Percentiles rank a stretch among this genome's conserved stretches.
Conservation (phyloP, 1,140 invertebrate species). For the Druon quercuslanigerum region DNA sequence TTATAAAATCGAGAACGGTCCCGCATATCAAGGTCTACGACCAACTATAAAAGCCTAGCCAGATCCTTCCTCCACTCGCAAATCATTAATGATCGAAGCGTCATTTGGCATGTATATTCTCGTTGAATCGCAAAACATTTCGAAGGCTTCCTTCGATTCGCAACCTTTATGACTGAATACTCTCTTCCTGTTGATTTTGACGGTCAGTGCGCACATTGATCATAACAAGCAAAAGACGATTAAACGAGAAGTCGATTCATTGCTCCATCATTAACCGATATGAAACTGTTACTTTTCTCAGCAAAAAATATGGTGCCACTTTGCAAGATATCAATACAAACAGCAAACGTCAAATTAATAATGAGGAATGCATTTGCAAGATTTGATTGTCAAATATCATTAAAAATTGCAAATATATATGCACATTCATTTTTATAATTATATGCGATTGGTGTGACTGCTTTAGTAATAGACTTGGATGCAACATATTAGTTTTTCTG, state of each 20-base stretch:
- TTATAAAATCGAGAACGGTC: slow-evolving; percentile 32
- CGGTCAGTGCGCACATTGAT: slow-evolving; percentile 34
- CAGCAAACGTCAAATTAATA: too few relatives aligned
- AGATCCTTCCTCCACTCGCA: slow-evolving; percentile 45
- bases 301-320: too few relatives aligned
- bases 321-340: too few relatives aligned
- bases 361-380: too few relatives aligned
- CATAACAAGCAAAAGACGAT: slow-evolving; percentile 32
- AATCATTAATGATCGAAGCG: slow-evolving; percentile 13
- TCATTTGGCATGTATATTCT: slow-evolving; percentile 20
- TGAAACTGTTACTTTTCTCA: too few relatives aligned
- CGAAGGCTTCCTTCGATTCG: neutral
- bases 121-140: slow-evolving; percentile 20
- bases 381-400: too few relatives aligned
- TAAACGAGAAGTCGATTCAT: neutral
- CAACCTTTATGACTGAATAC: neutral
- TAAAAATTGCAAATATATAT: too few relatives aligned
- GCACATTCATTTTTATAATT: too few relatives aligned
- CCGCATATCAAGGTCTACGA: slow-evolving; percentile 47
- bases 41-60: slow-evolving; percentile 46
- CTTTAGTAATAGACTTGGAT: too few relatives aligned
- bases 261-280: too few relatives aligned
- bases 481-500: neutral
- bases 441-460: too few relatives aligned
- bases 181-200: slow-evolving; percentile 31